phyloP scores from a whole-genome alignment of 2,113 vertebrate genomes.

The Labeo rohita region DNA sequence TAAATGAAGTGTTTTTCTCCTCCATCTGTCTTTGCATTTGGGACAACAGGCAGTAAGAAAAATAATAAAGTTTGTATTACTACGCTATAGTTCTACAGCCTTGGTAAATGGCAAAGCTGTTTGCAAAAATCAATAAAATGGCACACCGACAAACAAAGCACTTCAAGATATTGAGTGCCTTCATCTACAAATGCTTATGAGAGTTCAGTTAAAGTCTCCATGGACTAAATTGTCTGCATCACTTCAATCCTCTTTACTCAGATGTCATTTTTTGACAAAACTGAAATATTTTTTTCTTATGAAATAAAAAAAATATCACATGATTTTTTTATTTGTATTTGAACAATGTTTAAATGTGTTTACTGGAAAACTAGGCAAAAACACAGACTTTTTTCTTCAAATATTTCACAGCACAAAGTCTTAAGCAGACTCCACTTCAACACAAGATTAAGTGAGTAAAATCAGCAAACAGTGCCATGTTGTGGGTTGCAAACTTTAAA shows the following conservation, averaged over 20 bases:
- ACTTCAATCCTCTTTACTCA: not conserved
- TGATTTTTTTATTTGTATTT: no score
- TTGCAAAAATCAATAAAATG: conserved; percentile 7
- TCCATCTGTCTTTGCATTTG: not conserved
- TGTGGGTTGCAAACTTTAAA: conserved; percentile 34
- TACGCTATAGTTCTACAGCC: not conserved
- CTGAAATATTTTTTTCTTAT: not conserved
- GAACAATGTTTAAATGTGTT: no score
- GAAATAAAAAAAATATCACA: no score
- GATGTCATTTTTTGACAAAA: not conserved
- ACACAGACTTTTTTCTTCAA: not conserved
- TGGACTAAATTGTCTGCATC: not conserved
- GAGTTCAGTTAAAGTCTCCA: not conserved
- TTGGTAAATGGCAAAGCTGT: not conserved
- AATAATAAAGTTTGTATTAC: not conserved
- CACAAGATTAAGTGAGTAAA: conserved; percentile 24
- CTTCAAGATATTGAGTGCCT: conserved; percentile 7
- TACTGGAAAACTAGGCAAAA: no score
- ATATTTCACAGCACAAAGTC: not conserved
- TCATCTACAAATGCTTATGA: conserved; percentile 1
- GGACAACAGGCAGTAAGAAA: conserved; percentile 17
- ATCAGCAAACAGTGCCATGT: conserved; percentile 28
- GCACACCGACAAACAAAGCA: conserved; percentile 1
- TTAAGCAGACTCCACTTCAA: not conserved
- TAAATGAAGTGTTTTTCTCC: conserved; percentile 12